Base-by-base conservation (phyloP, 2,113 vertebrate species). In the Halcyon malimbica region DNA sequence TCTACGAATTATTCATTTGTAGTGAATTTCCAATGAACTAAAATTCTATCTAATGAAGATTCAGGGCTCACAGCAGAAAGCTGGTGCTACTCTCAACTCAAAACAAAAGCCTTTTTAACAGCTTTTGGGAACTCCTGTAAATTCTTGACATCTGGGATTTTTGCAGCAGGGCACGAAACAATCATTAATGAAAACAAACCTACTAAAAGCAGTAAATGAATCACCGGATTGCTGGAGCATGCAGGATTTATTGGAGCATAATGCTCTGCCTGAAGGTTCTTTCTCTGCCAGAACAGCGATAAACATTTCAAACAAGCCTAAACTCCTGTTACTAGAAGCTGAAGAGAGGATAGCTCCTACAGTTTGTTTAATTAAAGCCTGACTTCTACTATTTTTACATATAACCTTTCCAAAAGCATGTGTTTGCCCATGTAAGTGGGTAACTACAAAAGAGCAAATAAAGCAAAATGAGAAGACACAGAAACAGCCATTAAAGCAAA, bases 181-280 rank as follows among this genome's bases (percentile, higher is more conserved):
- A 94, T 70, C 69, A 83, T 80, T 94, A 74, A 82, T 16, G 25
- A 67, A 86, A 93, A 68, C 23, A 90, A 93, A 82, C 44, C 48
- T 73, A 78, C 69, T 71, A 76, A 59, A 81, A 88, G 37, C 29
- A 94, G 62, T 75, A 95, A 94, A 94, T 92, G 76, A 96, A 94
- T 96, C 91, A 95, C 81, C 83, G 69, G 91, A 89, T 86, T 96
- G 77, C 44, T 82, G n/a, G 89, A 91, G 83, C 83, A 85, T 74
- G 70, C 87, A 91, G 62, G 48, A 92, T 89, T 94, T 93, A 96
- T 41, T 84, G 83, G 64, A 91, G 65, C 74, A 75, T 78, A 82
- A 92, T 79, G 42, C 44, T 71, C 41, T 44, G 74, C 87, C 93
- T 84, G 53, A 79, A 92, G 95, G 87, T 48, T 94, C 69, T 62